phyloP scores from a whole-genome alignment of 2,797 vertebrate species.

The Danionella dracula region DNA sequence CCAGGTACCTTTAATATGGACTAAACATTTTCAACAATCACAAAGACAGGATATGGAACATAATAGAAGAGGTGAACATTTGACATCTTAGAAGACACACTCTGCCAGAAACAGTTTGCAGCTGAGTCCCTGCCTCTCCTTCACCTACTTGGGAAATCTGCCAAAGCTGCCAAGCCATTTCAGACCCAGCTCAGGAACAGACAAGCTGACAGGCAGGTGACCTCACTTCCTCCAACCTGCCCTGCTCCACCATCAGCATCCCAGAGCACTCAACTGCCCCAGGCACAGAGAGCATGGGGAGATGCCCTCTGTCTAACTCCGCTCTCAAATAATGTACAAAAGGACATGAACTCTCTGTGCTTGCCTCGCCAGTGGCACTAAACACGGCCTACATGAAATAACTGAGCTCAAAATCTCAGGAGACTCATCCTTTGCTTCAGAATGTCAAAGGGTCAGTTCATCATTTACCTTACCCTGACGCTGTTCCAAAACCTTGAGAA shows the following conservation, averaged over 20 bases:
- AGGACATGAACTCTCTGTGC: constrained; percentile 20
- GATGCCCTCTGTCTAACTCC: constrained; percentile 25
- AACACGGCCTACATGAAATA: constrained; percentile 22
- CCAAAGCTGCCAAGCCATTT: constrained; percentile 2
- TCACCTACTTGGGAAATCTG: constrained; percentile 21
- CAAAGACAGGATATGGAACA: background rate
- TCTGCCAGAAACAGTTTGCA: constrained; percentile 3
- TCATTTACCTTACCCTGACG: background rate
- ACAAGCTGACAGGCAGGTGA: constrained; percentile 11
- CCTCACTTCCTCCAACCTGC: constrained; percentile 8
- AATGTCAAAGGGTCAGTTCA: background rate
- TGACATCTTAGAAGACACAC: constrained; percentile 1
- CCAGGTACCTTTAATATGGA: background rate
- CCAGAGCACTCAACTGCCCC: constrained; percentile 9
- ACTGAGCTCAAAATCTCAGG: background rate
- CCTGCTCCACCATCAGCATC: constrained; percentile 12
- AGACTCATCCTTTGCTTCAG: background rate
- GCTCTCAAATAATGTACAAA: constrained; percentile 31
- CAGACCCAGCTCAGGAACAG: background rate
- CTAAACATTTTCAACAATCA: background rate
- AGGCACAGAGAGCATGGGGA: constrained; percentile 8
- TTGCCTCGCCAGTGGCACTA: background rate
- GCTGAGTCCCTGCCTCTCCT: background rate
- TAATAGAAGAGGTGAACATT: background rate
- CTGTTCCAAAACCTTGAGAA: background rate